Evolutionary conservation across 2,113 vertebrate species (phyloP).

Genomic region (Gopherus evgoodei): DNA sequence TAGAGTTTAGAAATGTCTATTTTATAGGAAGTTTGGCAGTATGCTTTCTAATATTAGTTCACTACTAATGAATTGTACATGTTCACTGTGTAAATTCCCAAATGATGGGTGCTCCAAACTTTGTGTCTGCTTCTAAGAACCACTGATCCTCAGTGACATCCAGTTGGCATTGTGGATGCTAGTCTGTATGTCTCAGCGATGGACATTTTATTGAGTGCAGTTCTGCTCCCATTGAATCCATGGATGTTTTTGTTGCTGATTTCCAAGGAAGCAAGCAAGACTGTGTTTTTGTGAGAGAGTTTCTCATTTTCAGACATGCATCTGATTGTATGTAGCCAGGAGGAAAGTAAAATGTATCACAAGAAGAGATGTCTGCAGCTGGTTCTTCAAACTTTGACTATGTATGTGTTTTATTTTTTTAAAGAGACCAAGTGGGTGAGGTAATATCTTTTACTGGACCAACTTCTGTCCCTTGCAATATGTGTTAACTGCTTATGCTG

Average conservation of each 20-base stretch:
- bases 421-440: background rate
- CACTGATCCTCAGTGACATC: slow-evolving; percentile 15
- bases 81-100: slow-evolving; percentile 33
- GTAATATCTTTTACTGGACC: background rate
- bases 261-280: background rate
- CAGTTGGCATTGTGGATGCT: background rate
- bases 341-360: background rate
- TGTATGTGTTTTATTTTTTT: background rate
- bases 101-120: background rate
- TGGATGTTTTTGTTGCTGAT: background rate
- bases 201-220: background rate
- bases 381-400: background rate
- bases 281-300: slow-evolving; percentile 3
- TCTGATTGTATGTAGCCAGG: background rate
- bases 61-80: background rate
- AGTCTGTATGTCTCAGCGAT: background rate
- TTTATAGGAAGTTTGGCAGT: slow-evolving; percentile 37
- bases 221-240: background rate
- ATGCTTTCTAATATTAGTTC: background rate
- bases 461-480: background rate
- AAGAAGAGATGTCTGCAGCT: background rate
- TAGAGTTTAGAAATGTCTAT: slow-evolving; percentile 26
- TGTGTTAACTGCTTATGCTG: background rate
- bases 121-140: background rate
- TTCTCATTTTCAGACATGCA: background rate